Base-by-base conservation (phyloP, 2,113 vertebrate species). In the Micronycteris hirsuta region DNA sequence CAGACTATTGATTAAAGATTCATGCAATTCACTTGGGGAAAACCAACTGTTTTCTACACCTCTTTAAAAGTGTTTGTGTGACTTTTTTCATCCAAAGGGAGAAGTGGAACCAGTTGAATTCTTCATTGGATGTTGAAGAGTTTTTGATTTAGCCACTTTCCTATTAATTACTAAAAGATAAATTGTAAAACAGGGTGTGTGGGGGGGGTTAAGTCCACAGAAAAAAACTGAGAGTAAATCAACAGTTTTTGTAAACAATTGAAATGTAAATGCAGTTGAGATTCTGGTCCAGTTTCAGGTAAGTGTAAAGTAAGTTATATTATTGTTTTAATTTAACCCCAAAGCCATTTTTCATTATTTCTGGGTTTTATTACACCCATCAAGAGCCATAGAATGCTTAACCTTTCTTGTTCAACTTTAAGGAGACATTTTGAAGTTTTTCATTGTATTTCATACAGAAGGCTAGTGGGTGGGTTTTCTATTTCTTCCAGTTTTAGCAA, bases 291-390 rank as follows among this genome's bases (percentile, higher is more conserved):
- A 52, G 16, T 93, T 96, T 70, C 54, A 38, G 94, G 88, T 93
- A 90, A 98, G 97, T 97, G 16, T n/a, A 86, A 97, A 80, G 63
- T 91, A 87, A 82, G 87, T 96, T 95, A 58, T 83, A 81, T 31
- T 80, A 20, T 56, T 93, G 91, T 90, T 97, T 95, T 93, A 93
- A 38, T 73, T 97, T 90, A 89, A 74, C 33, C 56, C 71, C 74
- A 95, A 95, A 95, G n/a, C 41, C 97, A 76, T 8, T 98, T 98
- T 97, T 97, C 89, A 94, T 97, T 97, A 95, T 93, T 97, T 94
- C 95, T 91, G 52, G 33, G 91, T 96, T 87, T 97, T 86, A 58
- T 49, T 70, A 70, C 38, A 81, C 13, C n/a, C 74, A 95, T 96
- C 0, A 0, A 96, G 97, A 82, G 10, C 52, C 43, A 14, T 65